Conservation (phyloP, 2,113 vertebrate genomes). For the Spermophilus dauricus region DNA sequence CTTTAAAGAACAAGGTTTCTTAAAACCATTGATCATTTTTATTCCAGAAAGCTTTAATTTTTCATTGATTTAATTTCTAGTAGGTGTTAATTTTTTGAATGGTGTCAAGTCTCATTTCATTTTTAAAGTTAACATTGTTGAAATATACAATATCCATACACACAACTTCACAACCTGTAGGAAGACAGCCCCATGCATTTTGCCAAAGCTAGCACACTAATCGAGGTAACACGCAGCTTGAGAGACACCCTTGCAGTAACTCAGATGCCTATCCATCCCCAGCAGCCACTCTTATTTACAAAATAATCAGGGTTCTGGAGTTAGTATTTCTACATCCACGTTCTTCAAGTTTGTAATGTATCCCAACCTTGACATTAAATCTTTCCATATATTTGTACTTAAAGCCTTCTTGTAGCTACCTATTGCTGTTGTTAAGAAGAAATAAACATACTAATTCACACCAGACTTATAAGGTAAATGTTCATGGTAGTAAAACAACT, state of each 20-base stretch:
- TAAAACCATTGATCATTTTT: not conserved
- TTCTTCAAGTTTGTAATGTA: not conserved
- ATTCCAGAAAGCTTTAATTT: not conserved
- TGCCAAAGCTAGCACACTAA: not conserved
- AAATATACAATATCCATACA: not conserved
- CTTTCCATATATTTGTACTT: not conserved
- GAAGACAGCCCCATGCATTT: not conserved
- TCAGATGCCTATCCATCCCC: too few relatives aligned
- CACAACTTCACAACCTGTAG: not conserved
- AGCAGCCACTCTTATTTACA: not conserved
- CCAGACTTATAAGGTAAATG: not conserved
- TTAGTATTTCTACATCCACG: not conserved
- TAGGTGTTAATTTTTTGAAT: not conserved
- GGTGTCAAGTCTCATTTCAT: not conserved
- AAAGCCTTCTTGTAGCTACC: not conserved
- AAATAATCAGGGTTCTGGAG: not conserved
- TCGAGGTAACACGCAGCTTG: not conserved
- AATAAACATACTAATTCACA: not conserved
- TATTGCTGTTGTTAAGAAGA: not conserved
- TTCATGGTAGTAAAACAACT: not conserved
- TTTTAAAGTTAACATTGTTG: conserved; percentile 38
- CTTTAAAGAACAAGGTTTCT: not conserved
- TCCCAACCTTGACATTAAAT: not conserved
- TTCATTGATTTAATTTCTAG: not conserved
- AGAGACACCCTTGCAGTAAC: not conserved